These are phyloP conservation scores for Agonum fuliginosum DNA, from an alignment of 2,888 invertebrate species.

Conservation along the genomic window DNA sequence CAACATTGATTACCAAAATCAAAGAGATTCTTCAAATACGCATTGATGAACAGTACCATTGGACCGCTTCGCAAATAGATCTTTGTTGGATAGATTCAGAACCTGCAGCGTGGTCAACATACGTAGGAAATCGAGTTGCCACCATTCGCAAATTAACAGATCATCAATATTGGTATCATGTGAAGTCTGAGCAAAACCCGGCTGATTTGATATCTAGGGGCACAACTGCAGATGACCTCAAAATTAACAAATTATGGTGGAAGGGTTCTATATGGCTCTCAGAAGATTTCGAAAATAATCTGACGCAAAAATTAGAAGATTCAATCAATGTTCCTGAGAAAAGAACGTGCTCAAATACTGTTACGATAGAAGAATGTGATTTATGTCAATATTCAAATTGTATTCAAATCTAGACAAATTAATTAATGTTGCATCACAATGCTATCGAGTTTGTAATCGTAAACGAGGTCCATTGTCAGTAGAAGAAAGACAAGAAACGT, in stretches of 20 bases:
- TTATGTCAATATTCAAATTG: neutral
- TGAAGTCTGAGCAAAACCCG: slow-evolving; percentile 57
- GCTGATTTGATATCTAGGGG: slow-evolving; percentile 61
- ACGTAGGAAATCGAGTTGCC: slow-evolving; percentile 58
- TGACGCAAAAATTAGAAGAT: neutral
- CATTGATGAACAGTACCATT: slow-evolving; percentile 52
- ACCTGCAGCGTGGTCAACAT: slow-evolving; percentile 60
- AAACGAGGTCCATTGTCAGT: too few species aligned
- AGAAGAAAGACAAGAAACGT: too few species aligned
- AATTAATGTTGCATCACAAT: neutral
- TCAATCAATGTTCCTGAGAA: neutral
- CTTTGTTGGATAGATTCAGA: slow-evolving; percentile 46
- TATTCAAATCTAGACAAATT: neutral
- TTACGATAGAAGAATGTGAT: neutral
- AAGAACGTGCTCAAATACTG: neutral
- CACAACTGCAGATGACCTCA: neutral
- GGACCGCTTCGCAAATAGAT: slow-evolving; percentile 65
- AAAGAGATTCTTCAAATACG: neutral
- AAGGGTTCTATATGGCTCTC: neutral
- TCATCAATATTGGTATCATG: slow-evolving; percentile 59
- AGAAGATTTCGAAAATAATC: too few species aligned
- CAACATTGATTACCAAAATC: slow-evolving; percentile 60
- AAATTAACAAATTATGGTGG: slow-evolving; percentile 24
- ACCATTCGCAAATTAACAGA: slow-evolving; percentile 59
- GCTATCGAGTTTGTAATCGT: neutral